A percentile compares a stretch with the other conserved stretches of the same genome.
These are phyloP conservation scores for Mya arenaria DNA, from an alignment of 1,140 invertebrate genomes.

Conservation along the genomic window DNA sequence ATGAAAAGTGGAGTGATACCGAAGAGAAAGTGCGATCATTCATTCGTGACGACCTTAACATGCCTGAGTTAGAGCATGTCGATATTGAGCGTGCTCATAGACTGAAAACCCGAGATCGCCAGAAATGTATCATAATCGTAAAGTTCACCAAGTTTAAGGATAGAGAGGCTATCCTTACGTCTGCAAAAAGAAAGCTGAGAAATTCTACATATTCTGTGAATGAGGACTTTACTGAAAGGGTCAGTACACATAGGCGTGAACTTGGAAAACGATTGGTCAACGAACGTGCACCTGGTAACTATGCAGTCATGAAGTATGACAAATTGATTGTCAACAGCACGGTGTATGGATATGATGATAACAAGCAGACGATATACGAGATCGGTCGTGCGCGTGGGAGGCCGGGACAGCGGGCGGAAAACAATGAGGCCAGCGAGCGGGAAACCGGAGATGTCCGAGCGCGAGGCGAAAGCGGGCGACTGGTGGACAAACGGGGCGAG, in stretches of 20 bases:
- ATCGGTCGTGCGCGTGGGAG: not conserved
- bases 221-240: constrained; percentile 13
- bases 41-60: constrained; percentile 4
- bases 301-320: constrained; percentile 14
- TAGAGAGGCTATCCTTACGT: not conserved
- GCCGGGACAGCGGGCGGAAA: not conserved
- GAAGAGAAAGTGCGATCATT: constrained; percentile 5
- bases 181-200: not conserved
- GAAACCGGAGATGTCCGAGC: not conserved
- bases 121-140: constrained; percentile 3
- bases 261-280: not conserved
- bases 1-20: constrained; percentile 9
- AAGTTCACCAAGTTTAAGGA: constrained; percentile 3
- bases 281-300: not conserved
- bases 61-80: constrained; percentile 1
- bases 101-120: not conserved
- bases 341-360: not conserved
- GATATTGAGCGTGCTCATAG: constrained; percentile 18
- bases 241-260: not conserved
- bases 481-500: not conserved
- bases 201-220: not conserved
- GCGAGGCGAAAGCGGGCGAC: not conserved
- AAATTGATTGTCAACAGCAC: constrained; percentile 17
- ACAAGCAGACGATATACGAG: not conserved
- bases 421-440: not conserved